Conservation (phyloP, 2,113 vertebrate genomes). For the Pampusana beccarii region DNA sequence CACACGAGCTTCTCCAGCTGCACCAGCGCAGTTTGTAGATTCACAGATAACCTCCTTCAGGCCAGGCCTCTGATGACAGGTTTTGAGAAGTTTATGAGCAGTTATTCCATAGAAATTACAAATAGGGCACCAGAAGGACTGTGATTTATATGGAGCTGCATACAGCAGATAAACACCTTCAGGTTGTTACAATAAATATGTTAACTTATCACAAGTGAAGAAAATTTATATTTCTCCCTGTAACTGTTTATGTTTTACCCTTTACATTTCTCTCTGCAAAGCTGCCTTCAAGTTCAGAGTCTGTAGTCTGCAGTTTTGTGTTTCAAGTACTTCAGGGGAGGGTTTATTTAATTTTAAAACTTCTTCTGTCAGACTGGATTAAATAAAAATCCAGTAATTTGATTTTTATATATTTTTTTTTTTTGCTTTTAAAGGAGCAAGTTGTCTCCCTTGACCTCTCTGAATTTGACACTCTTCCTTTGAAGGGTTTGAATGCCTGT, state of each 20-base stretch:
- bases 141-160: neutral
- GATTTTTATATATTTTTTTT: neutral
- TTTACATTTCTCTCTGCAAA: neutral
- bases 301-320: neutral
- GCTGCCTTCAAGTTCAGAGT: neutral
- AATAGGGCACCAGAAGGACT: neutral
- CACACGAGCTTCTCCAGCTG: slow-evolving; percentile 49
- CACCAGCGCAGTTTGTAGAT: neutral
- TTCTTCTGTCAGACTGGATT: neutral
- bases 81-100: slow-evolving; percentile 2
- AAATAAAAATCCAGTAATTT: neutral
- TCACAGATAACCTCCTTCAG: slow-evolving; percentile 15
- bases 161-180: neutral
- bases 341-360: slow-evolving; percentile 46
- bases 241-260: neutral
- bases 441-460: neutral
- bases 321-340: neutral
- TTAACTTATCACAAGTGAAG: neutral
- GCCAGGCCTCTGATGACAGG: neutral
- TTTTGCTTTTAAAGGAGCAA: slow-evolving; percentile 19
- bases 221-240: neutral
- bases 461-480: neutral
- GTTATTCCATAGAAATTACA: neutral
- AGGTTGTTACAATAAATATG: neutral
- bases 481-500: too few relatives aligned